Base-by-base conservation (phyloP, 2,797 vertebrate genomes). In the Trachurus trachurus region DNA sequence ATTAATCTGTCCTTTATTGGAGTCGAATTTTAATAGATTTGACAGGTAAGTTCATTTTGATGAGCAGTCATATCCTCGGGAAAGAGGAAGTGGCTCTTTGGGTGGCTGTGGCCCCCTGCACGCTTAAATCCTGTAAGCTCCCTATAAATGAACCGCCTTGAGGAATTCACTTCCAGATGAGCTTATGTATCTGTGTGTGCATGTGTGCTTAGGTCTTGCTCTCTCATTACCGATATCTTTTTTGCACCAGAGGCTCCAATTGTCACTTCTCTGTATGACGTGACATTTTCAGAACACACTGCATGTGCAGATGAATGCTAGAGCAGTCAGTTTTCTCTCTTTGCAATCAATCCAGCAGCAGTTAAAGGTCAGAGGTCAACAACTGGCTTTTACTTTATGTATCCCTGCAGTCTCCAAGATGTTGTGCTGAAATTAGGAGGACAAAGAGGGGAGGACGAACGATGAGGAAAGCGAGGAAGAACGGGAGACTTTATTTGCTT, bases 331-430 rank as follows among this genome's bases (percentile, higher is more conserved):
- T 34, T 62, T 73, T 26, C 56, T 71, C 21, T 61, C 50, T 29
- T 13, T 52, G 66, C 19, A 70, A 65, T 76, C 47, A 54, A 45
- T 68, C 71, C 63, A 47, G 45, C 78, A 81, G 74, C 80, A 78
- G 68, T 73, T 52, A 11, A n/a, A 50, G 67, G 76, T 49, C 78
- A 85, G 42, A 89, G 87, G 86, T 91, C 89, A 91, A 62, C 62
- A 50, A 64, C 67, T 78, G 84, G 74, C 68, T 85, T 90, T 86
- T 76, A 44, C 85, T 89, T 84, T 26, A 72, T 71, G 65, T 42
- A 58, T 76, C 31, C 60, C 74, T 78, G 75, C 66, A 34, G 31
- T 85, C 68, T 26, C 42, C 26, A 66, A 71, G 50, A 80, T 29
- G 63, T 40, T 82, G 61, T 4, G 71, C 45, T 73, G 68, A 72